Conservation (phyloP, 2,797 vertebrate species). For the Amblyopsis hoosieri region DNA sequence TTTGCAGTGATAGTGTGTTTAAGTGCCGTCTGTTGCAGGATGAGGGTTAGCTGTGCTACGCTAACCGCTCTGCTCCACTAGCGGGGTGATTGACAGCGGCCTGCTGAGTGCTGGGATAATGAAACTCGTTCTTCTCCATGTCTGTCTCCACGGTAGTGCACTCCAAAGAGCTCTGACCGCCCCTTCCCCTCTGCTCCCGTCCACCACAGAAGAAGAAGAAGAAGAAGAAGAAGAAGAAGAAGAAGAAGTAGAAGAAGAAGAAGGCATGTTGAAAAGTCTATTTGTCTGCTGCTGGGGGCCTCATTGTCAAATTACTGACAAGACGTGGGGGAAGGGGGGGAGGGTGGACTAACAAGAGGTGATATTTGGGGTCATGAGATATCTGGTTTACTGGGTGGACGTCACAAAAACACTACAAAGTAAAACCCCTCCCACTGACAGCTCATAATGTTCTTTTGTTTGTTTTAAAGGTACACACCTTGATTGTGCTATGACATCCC, state of each 20-base stretch:
- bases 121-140: constrained; percentile 62
- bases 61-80: constrained; percentile 43
- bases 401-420: too few relatives aligned
- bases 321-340: too few relatives aligned
- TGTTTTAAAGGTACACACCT: too few relatives aligned
- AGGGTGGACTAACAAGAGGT: too few relatives aligned
- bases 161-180: neutral
- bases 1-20: constrained; percentile 1
- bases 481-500: too few relatives aligned
- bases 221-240: too few relatives aligned
- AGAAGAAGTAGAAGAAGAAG: too few relatives aligned
- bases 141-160: constrained; percentile 47
- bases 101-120: constrained; percentile 56
- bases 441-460: too few relatives aligned
- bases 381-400: too few relatives aligned
- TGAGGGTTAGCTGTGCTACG: constrained; percentile 25
- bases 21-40: constrained; percentile 5
- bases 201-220: neutral
- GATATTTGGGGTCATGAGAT: too few relatives aligned
- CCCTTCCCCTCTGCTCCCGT: neutral
- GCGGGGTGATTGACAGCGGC: constrained; percentile 55
- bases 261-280: neutral
- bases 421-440: too few relatives aligned
- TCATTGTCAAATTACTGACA: neutral
- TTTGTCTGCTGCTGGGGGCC: too few relatives aligned